Percentiles rank a stretch among this genome's conserved stretches.
These are phyloP conservation scores for Bugulina stolonifera DNA, from an alignment of 2,888 invertebrate species.

Conservation along the genomic window DNA sequence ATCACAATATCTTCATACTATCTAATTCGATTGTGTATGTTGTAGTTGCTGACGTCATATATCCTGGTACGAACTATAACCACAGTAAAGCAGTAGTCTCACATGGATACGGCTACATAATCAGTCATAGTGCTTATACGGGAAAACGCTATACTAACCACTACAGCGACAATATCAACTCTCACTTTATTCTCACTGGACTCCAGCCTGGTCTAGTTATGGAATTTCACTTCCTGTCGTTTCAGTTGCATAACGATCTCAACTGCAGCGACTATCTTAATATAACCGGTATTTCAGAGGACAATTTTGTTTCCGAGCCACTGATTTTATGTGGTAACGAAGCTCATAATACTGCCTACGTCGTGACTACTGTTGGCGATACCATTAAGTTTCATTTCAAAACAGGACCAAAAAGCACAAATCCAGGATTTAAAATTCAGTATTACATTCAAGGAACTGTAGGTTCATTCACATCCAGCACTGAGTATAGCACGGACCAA, in stretches of 20 bases:
- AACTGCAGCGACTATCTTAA: background rate
- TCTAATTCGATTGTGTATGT: background rate
- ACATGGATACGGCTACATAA: slow-evolving; percentile 1
- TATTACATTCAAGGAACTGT: background rate
- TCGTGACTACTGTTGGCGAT: background rate
- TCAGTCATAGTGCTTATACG: background rate
- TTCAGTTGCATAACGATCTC: background rate
- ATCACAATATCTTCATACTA: too few relatives aligned
- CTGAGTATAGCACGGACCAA: background rate
- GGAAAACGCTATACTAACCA: background rate
- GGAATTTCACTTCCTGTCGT: background rate
- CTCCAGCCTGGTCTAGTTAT: background rate
- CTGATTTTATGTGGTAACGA: background rate
- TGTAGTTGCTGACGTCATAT: slow-evolving; percentile 16
- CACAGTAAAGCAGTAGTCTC: background rate
- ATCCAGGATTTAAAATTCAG: background rate
- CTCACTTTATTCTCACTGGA: background rate
- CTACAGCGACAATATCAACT: background rate
- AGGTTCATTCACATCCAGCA: background rate
- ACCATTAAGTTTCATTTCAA: slow-evolving; percentile 21
- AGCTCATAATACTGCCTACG: background rate
- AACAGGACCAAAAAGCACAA: background rate
- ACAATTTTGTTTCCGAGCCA: background rate
- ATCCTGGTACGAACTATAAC: slow-evolving; percentile 12
- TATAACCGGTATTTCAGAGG: background rate